These are phyloP conservation scores for Drosophila melanogaster DNA, from an alignment of 1,140 invertebrate genomes.

Conservation along the genomic window DNA sequence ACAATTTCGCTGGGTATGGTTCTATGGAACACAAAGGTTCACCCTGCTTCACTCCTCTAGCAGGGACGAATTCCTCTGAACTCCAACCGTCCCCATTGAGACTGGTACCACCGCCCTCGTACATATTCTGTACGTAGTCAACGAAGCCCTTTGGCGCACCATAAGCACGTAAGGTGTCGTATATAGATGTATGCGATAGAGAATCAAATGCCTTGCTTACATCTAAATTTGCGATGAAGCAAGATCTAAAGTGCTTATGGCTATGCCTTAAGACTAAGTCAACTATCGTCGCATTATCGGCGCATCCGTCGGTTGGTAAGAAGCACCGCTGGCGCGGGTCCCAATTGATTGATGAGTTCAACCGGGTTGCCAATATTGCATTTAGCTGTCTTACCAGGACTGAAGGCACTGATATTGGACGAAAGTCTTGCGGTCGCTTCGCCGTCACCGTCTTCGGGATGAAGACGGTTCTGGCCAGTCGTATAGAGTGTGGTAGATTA, in stretches of 20 bases:
- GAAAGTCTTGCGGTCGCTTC: slow-evolving; percentile 24
- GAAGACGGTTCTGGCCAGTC: slow-evolving; percentile 23
- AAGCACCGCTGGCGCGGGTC: too few relatives aligned
- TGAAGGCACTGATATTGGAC: slow-evolving; percentile 30
- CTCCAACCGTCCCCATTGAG: background rate
- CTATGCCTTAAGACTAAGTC: slow-evolving; percentile 32
- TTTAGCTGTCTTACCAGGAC: slow-evolving; percentile 38
- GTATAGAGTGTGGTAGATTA: slow-evolving; percentile 13
- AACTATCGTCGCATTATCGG: slow-evolving; percentile 19
- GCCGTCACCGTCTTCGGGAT: slow-evolving; percentile 28
- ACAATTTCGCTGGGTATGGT: background rate
- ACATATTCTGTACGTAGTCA: too few relatives aligned
- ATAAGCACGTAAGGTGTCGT: slow-evolving; percentile 1
- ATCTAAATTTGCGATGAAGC: slow-evolving; percentile 28
- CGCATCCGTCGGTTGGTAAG: slow-evolving; percentile 31
- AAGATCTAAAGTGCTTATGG: slow-evolving; percentile 12
- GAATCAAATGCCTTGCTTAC: slow-evolving; percentile 28
- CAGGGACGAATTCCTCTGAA: slow-evolving; percentile 16
- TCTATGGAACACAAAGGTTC: slow-evolving; percentile 3
- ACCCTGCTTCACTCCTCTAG: slow-evolving; percentile 28
- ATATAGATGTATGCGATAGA: background rate
- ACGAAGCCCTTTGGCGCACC: background rate
- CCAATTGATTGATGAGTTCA: slow-evolving; percentile 18
- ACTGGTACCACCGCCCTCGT: too few relatives aligned
- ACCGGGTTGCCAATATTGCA: slow-evolving; percentile 20